Evolutionary conservation across 2,113 vertebrate genomes (phyloP).

Genomic region (Bombycilla garrulus): DNA sequence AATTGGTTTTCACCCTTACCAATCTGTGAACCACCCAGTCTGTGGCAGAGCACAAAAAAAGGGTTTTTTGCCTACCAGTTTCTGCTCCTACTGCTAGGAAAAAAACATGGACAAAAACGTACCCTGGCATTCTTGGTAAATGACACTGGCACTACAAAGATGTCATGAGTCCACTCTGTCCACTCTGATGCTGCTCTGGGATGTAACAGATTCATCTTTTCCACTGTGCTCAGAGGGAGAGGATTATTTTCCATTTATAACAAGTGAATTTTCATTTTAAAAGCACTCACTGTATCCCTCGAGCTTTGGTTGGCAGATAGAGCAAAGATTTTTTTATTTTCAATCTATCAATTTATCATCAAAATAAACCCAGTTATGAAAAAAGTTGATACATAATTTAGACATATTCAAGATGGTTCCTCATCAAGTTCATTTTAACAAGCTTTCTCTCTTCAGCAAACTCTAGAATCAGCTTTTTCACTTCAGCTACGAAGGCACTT

Average conservation of each 20-base stretch:
- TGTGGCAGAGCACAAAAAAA: background rate
- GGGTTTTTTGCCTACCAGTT: background rate
- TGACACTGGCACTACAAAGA: background rate
- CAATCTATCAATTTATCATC: background rate
- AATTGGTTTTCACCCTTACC: background rate
- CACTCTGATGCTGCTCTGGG: accelerated
- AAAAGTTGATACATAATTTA: slow-evolving; percentile 1
- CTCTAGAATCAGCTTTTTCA: background rate
- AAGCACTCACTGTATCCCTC: background rate
- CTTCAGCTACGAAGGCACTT: background rate
- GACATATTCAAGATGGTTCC: background rate
- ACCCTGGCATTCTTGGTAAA: background rate
- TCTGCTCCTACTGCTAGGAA: background rate
- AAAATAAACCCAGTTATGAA: background rate
- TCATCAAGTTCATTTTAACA: background rate
- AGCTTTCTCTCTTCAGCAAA: slow-evolving; percentile 1
- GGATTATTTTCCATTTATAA: background rate
- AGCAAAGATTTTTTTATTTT: background rate
- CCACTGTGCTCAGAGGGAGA: background rate
- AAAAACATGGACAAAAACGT: accelerated
- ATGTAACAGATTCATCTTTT: background rate
- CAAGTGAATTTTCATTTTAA: slow-evolving; percentile 29
- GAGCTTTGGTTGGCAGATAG: background rate
- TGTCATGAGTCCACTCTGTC: background rate
- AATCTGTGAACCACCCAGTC: background rate